Evolutionary conservation across 2,113 vertebrate species (phyloP).

Genomic region (Cephalopterus ornatus): DNA sequence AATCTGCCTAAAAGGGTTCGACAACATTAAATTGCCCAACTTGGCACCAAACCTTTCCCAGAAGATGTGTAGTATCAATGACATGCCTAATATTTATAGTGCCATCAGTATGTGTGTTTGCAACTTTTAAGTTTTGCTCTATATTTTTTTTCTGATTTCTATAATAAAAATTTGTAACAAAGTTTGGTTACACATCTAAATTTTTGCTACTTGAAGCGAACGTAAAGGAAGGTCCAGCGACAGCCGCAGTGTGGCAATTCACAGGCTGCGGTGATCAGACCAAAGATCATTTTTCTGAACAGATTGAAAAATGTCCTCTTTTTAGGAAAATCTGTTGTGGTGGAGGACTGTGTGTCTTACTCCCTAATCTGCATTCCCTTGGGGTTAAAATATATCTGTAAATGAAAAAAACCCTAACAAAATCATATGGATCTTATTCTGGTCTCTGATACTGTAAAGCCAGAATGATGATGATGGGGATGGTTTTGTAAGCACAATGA

Average conservation of each 20-base stretch:
- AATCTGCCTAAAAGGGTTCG: conserved; percentile 77
- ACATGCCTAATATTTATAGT: conserved; percentile 71
- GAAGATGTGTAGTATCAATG: conserved; percentile 70
- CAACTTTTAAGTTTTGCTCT: conserved; percentile 49
- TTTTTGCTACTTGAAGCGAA: not conserved
- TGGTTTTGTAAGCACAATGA: not conserved
- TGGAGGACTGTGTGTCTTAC: not conserved
- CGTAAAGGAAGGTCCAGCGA: not conserved
- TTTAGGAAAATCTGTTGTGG: conserved; percentile 34
- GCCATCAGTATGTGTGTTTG: conserved; percentile 63
- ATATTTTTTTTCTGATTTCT: conserved; percentile 15
- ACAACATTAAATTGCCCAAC: conserved; percentile 70
- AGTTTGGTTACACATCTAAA: not conserved
- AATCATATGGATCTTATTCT: not conserved
- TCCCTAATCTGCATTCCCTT: not conserved
- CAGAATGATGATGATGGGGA: not conserved
- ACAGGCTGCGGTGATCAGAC: not conserved
- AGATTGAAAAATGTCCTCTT: conserved; percentile 12
- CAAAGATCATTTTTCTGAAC: not conserved
- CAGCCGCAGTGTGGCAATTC: not conserved
- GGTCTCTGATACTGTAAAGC: not conserved
- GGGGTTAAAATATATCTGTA: not conserved
- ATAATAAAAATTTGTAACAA: not conserved
- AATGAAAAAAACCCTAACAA: not conserved
- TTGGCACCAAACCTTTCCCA: conserved; percentile 70